phyloP scores from a whole-genome alignment of 1,140 invertebrate species.

The Drepana arcuata region DNA sequence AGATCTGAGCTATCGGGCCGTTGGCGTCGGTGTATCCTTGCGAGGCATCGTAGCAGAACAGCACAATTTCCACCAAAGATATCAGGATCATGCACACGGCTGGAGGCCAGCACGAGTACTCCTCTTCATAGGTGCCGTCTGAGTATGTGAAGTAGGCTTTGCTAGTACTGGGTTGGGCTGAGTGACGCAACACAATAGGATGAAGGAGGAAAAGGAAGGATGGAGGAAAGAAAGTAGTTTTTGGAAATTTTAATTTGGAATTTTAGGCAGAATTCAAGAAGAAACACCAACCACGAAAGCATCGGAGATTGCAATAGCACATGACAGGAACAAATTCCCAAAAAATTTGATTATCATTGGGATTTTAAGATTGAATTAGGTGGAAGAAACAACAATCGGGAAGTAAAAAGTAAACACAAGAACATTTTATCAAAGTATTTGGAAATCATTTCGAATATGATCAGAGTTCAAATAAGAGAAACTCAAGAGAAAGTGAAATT shows the following conservation, averaged over 20 bases:
- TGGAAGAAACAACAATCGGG: too few species aligned
- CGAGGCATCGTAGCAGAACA: constrained; percentile 79
- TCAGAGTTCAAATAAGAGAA: too few species aligned
- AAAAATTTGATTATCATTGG: too few species aligned
- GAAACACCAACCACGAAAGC: too few species aligned
- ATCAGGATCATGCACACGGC: constrained; percentile 89
- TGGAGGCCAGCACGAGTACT: constrained; percentile 89
- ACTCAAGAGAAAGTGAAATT: too few species aligned
- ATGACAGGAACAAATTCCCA: too few species aligned
- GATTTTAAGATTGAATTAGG: too few species aligned
- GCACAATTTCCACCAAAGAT: constrained; percentile 79
- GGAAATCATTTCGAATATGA: too few species aligned
- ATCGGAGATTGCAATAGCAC: too few species aligned
- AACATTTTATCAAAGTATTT: too few species aligned
- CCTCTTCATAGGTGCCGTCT: constrained; percentile 87
- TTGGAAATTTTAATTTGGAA: background rate
- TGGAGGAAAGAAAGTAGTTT: background rate
- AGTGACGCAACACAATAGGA: constrained; percentile 45
- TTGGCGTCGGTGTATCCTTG: constrained; percentile 66
- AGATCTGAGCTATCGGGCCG: constrained; percentile 81
- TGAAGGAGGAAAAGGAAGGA: constrained; percentile 13
- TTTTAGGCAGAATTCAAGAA: too few species aligned
- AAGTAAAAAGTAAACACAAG: too few species aligned
- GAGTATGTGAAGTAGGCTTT: constrained; percentile 66
- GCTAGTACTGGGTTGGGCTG: constrained; percentile 40